phyloP scores from a whole-genome alignment of 2,113 vertebrate species.

The Corythornis madagascariensis region DNA sequence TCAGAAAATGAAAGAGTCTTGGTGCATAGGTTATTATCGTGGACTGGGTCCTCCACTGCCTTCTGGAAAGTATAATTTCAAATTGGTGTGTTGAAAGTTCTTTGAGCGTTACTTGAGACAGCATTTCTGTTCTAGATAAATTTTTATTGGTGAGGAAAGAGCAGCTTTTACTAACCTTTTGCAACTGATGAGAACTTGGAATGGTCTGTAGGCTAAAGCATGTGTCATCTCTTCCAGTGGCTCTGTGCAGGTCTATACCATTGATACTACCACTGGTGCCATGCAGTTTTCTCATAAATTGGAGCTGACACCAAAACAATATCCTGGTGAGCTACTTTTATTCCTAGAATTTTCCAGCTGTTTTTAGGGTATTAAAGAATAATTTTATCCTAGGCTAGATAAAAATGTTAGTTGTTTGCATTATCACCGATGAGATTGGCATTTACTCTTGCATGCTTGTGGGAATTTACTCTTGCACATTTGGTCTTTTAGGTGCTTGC shows the following conservation, averaged over 20 bases:
- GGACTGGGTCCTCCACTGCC: background rate
- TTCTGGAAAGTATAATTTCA: background rate
- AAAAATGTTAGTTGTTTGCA: background rate
- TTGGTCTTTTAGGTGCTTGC: background rate
- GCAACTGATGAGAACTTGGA: background rate
- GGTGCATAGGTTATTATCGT: background rate
- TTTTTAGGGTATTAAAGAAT: background rate
- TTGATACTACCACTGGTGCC: conserved; percentile 92
- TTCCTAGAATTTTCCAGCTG: background rate
- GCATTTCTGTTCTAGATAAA: background rate
- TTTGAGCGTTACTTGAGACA: background rate
- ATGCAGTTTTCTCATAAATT: conserved; percentile 98
- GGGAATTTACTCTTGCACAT: background rate
- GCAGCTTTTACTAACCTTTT: background rate
- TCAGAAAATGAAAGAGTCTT: background rate
- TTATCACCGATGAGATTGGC: background rate
- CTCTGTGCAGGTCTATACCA: conserved; percentile 93
- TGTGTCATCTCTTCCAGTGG: conserved; percentile 81
- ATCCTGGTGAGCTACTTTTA: conserved; percentile 85
- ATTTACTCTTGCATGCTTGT: background rate
- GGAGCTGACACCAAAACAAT: conserved; percentile 97
- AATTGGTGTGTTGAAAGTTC: background rate
- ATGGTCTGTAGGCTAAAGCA: background rate
- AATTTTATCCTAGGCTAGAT: background rate
- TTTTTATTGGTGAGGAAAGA: background rate